Conservation (phyloP, 2,797 vertebrate genomes). For the Tadarida brasiliensis region DNA sequence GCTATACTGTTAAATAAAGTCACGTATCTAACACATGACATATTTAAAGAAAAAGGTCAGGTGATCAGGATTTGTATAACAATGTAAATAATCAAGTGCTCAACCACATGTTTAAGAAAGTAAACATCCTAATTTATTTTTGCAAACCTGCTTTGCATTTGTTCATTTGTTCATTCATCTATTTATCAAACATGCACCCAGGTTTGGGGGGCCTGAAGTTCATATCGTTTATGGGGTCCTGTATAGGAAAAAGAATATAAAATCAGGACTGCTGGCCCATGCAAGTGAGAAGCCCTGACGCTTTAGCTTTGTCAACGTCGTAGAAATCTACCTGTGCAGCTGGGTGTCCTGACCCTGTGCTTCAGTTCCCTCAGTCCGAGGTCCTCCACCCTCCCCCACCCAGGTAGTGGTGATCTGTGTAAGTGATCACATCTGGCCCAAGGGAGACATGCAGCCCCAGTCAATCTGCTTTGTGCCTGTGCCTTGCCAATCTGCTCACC, state of each 20-base stretch:
- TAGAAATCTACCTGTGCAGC: neutral
- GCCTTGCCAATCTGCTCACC: neutral
- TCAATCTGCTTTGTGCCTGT: neutral
- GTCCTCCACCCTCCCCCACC: neutral
- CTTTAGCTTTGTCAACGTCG: neutral
- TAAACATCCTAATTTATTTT: constrained; percentile 30
- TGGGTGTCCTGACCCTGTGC: neutral
- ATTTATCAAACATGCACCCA: neutral
- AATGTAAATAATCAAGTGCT: neutral
- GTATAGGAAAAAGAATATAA: neutral
- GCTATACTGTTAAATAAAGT: neutral
- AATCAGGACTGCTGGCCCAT: neutral
- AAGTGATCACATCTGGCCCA: neutral
- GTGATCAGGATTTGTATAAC: neutral
- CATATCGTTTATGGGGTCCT: neutral
- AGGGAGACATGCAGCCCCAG: neutral
- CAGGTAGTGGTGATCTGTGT: neutral
- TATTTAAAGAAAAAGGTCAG: neutral
- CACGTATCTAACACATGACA: neutral
- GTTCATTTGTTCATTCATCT: neutral
- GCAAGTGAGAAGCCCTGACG: neutral
- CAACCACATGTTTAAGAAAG: neutral
- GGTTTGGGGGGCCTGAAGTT: neutral
- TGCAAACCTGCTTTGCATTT: neutral
- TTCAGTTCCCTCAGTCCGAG: neutral